Conservation (phyloP, 1,140 invertebrate species). For the Cardiocondyla obscurior region DNA sequence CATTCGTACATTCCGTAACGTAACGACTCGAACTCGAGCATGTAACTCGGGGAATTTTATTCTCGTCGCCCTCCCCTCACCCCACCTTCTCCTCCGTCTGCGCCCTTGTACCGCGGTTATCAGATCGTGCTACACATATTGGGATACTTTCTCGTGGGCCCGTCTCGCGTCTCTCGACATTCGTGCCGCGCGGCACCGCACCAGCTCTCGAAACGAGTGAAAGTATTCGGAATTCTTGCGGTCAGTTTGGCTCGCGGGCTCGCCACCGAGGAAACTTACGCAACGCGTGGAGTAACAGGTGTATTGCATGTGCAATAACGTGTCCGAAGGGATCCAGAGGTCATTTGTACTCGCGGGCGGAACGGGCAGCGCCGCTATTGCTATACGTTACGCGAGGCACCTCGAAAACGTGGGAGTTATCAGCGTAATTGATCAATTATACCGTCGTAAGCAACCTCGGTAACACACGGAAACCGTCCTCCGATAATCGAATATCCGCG, state of each 20-base stretch:
- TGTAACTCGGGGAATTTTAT: conserved; percentile 26
- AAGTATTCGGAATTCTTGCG: conserved; percentile 77
- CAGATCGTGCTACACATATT: conserved; percentile 49
- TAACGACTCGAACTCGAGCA: background rate
- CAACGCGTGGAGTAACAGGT: conserved; percentile 78
- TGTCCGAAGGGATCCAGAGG: conserved; percentile 35
- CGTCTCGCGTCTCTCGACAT: conserved; percentile 19
- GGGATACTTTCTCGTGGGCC: conserved; percentile 61
- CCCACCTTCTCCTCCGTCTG: background rate
- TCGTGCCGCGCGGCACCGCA: background rate
- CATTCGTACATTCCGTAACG: background rate
- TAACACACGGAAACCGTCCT: background rate
- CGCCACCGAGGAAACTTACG: conserved; percentile 70
- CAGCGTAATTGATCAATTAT: conserved; percentile 11
- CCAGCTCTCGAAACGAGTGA: conserved; percentile 70
- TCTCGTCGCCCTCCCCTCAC: conserved; percentile 14
- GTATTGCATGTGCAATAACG: conserved; percentile 78
- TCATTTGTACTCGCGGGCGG: conserved; percentile 51
- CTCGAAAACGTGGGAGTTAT: background rate
- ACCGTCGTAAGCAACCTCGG: conserved; percentile 3
- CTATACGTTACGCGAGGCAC: conserved; percentile 24
- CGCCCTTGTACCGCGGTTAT: conserved; percentile 5
- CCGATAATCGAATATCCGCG: background rate
- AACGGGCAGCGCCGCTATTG: background rate
- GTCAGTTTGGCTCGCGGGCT: conserved; percentile 65